Evolutionary conservation across 2,113 vertebrate genomes (phyloP), one percentile per base, ranked within the genome.

Genomic region (Petroica traversi): DNA sequence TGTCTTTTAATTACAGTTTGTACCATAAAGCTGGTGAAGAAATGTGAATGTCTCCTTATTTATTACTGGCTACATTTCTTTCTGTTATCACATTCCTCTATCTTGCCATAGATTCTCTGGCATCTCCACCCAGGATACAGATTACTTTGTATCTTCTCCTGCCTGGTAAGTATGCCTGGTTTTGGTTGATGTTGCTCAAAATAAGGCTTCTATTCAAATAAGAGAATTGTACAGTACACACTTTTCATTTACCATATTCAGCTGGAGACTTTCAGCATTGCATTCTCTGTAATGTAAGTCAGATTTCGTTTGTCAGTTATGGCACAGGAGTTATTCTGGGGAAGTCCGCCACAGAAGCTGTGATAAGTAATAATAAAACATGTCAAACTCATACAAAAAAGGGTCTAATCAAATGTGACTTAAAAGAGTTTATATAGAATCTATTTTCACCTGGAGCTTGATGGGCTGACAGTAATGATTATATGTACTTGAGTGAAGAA

Each of bases 361-460:
- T 43, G 79, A 71, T 80, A 91, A 96, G 68, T 88, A 91, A 74
- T 92, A 94, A 95, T 93, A 93, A 80, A 83, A 36, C 52, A 48
- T 38, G 88, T 91, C 92, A 95, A 94, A 89, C 26, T 63, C 82
- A 45, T 81, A 74, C 24, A 84, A 73, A 69, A 88, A 77, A 51
- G 3, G n/a, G 7, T 71, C 72, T 97, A 96, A 97, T 95, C 55
- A 91, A 93, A 94, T 88, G 48, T 96, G 91, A 94, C 95, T 95
- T 91, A 46, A 71, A 93, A 74, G 76, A 77, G 59, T 92, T 93
- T 92, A 75, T 95, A 81, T 33, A 81, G 92, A 88, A 95, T 74
- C 89, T 95, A 59, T 93, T 93, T 95, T 92, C 89, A 97, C 94
- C 83, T 93, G 92, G 34, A 89, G 15, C 68, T 86, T 84, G 94